Conservation (phyloP, 1,140 invertebrate genomes). For the Mizuhopecten yessoensis region DNA sequence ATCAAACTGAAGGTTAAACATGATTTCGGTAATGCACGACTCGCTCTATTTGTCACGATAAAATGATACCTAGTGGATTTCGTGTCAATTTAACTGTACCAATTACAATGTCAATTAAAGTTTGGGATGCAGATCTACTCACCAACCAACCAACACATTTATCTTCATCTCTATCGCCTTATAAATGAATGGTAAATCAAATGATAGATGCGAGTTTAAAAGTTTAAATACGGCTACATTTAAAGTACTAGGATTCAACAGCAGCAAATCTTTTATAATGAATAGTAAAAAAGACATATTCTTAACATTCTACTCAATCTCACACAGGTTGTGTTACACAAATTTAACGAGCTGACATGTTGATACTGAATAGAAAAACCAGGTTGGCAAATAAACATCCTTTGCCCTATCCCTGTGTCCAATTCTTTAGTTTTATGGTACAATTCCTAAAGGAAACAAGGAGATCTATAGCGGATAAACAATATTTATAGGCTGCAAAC, state of each 20-base stretch:
- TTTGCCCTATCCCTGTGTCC: not conserved
- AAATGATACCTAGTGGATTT: not conserved
- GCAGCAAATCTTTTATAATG: not conserved
- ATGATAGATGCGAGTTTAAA: slow-evolving; percentile 20
- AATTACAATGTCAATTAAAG: not conserved
- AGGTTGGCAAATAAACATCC: not conserved
- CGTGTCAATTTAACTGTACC: not conserved
- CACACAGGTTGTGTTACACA: not conserved
- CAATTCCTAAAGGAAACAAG: not conserved
- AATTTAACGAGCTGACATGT: too few species aligned
- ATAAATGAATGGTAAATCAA: not conserved
- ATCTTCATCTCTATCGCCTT: not conserved
- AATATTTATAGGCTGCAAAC: not conserved
- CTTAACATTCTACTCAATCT: not conserved
- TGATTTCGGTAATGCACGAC: not conserved
- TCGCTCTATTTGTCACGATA: not conserved
- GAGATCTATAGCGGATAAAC: not conserved
- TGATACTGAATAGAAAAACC: too few species aligned
- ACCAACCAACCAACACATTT: not conserved
- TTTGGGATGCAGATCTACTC: slow-evolving; percentile 3
- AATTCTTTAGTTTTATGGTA: not conserved
- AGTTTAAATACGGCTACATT: slow-evolving; percentile 8
- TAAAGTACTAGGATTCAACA: slow-evolving; percentile 13
- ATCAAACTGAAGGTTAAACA: not conserved
- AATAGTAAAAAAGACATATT: not conserved